Percentiles rank a stretch among this genome's conserved stretches.
Evolutionary conservation across 2,888 invertebrate species (phyloP).

Genomic region (Rhingia campestris): DNA sequence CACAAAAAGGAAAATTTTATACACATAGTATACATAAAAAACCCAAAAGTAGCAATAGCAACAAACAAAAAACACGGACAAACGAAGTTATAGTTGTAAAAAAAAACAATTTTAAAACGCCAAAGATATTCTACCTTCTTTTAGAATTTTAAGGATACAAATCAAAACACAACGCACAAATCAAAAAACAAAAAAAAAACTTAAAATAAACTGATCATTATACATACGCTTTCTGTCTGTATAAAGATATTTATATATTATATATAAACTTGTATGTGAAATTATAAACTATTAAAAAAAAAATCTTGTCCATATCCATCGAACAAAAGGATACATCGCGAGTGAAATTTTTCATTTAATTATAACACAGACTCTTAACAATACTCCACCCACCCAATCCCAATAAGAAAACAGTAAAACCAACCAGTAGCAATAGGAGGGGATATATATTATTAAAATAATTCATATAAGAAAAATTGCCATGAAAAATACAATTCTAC

Average conservation of each 20-base stretch:
- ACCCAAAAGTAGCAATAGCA: constrained; percentile 66
- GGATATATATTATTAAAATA: constrained; percentile 47
- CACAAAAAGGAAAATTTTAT: constrained; percentile 60
- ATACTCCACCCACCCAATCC: constrained; percentile 70
- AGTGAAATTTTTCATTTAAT: constrained; percentile 67
- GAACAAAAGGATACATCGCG: constrained; percentile 73
- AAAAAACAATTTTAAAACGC: constrained; percentile 40
- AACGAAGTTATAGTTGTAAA: constrained; percentile 48
- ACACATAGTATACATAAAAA: constrained; percentile 63
- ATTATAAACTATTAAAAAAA: constrained; percentile 20
- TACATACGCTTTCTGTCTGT: constrained; percentile 53
- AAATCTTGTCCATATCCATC: constrained; percentile 72
- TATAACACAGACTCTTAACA: constrained; percentile 51
- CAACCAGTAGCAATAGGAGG: constrained; percentile 25
- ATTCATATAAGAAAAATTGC: constrained; percentile 67
- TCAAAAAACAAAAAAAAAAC: constrained; percentile 66
- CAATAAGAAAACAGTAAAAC: constrained; percentile 41
- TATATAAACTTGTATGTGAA: constrained; percentile 31
- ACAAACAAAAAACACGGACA: constrained; percentile 28
- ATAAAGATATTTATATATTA: constrained; percentile 12
- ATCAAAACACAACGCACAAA: constrained; percentile 75
- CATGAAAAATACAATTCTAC: constrained; percentile 71
- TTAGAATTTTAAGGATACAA: constrained; percentile 68
- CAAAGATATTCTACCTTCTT: constrained; percentile 68
- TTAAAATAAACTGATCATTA: constrained; percentile 44